Percentiles rank a stretch among this genome's conserved stretches.
phyloP scores from a whole-genome alignment of 2,113 vertebrate species.

The Perca fluviatilis region DNA sequence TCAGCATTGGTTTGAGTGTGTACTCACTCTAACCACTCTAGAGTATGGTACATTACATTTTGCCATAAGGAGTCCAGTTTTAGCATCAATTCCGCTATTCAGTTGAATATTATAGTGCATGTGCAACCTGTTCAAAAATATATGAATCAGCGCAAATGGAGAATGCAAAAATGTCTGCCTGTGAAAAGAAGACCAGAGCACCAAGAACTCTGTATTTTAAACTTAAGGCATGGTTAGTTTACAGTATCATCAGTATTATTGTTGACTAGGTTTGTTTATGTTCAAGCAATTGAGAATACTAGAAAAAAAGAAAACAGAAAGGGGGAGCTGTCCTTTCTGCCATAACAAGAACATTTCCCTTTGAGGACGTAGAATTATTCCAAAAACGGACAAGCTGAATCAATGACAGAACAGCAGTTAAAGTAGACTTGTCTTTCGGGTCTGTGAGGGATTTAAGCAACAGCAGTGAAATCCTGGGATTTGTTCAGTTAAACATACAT shows the following conservation, averaged over 20 bases:
- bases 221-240: slow-evolving; percentile 73
- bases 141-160: slow-evolving; percentile 59
- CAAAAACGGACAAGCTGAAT: slow-evolving; percentile 10
- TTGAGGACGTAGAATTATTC: slow-evolving; percentile 25
- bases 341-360: slow-evolving; percentile 9
- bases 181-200: slow-evolving; percentile 63
- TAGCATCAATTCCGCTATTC: slow-evolving; percentile 60
- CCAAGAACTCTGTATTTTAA: slow-evolving; percentile 55
- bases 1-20: slow-evolving; percentile 49
- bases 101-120: slow-evolving; percentile 52
- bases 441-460: slow-evolving; percentile 27
- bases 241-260: slow-evolving; percentile 48
- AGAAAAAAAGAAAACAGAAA: neutral
- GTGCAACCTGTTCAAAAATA: slow-evolving; percentile 54
- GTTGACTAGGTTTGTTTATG: slow-evolving; percentile 24
- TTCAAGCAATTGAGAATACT: slow-evolving; percentile 35
- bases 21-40: slow-evolving; percentile 48
- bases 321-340: neutral
- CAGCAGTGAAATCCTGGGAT: slow-evolving; percentile 60
- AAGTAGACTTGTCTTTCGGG: neutral
- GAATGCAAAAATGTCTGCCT: slow-evolving; percentile 54
- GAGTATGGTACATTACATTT: slow-evolving; percentile 72
- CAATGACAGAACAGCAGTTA: neutral
- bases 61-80: slow-evolving; percentile 70
- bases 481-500: slow-evolving; percentile 41